Conservation (phyloP, 2,888 invertebrate species). For the Osmoderma eremita region DNA sequence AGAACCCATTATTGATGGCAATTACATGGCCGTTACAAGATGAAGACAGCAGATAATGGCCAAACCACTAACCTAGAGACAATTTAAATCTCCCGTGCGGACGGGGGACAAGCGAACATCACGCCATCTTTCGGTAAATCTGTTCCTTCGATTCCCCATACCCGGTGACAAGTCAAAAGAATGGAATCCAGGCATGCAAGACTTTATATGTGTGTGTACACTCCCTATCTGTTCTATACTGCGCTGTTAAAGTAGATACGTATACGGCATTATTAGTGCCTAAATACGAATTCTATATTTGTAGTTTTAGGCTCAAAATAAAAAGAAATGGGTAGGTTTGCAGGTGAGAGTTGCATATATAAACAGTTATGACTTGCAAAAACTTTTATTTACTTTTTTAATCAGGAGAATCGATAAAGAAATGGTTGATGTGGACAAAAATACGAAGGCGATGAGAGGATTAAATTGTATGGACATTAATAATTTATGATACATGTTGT, state of each 20-base stretch:
- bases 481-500: too few relatives aligned
- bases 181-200: slow-evolving; percentile 60
- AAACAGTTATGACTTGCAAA: too few relatives aligned
- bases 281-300: too few relatives aligned
- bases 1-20: slow-evolving; percentile 53
- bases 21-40: slow-evolving; percentile 59
- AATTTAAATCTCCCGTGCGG: slow-evolving; percentile 62
- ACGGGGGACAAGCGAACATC: slow-evolving; percentile 61
- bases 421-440: too few relatives aligned
- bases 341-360: too few relatives aligned
- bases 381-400: too few relatives aligned
- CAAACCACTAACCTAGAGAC: slow-evolving; percentile 60
- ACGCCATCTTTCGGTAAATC: slow-evolving; percentile 64
- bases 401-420: too few relatives aligned
- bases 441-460: too few relatives aligned
- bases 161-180: slow-evolving; percentile 56
- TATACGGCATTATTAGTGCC: too few relatives aligned
- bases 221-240: not conserved
- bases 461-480: too few relatives aligned
- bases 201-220: slow-evolving; percentile 45
- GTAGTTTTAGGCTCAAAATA: too few relatives aligned
- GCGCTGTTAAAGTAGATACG: not conserved
- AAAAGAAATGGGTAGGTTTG: too few relatives aligned
- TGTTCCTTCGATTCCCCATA: slow-evolving; percentile 58
- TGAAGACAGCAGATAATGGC: slow-evolving; percentile 60